phyloP scores from a whole-genome alignment of 2,888 invertebrate genomes.

The Petrophora chlorosata region DNA sequence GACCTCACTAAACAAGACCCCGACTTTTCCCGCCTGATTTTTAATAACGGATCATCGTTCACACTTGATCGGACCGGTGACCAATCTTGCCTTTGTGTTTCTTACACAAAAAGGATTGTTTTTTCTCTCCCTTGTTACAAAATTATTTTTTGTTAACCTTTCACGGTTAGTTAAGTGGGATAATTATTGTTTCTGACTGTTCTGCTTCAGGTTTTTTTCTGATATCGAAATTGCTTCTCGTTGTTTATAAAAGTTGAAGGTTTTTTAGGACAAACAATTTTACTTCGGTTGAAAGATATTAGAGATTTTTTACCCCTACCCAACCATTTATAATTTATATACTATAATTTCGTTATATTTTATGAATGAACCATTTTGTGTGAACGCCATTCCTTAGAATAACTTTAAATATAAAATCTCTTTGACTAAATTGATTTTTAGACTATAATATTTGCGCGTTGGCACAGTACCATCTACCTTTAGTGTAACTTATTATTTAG shows the following conservation, averaged over 20 bases:
- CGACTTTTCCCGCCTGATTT: conserved; percentile 70
- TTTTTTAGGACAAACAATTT: conserved; percentile 10
- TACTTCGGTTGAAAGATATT: conserved; percentile 1
- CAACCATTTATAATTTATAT: too few species aligned
- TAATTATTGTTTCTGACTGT: conserved; percentile 68
- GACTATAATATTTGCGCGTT: too few species aligned
- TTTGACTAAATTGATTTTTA: too few species aligned
- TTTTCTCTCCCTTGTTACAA: conserved; percentile 54
- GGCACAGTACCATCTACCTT: too few species aligned
- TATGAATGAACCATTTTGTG: too few species aligned
- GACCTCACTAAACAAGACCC: conserved; percentile 51
- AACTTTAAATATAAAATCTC: too few species aligned
- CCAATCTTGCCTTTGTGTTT: conserved; percentile 75
- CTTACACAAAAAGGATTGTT: conserved; percentile 69
- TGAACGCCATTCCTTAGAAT: too few species aligned
- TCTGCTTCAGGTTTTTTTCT: conserved; percentile 41
- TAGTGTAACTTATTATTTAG: too few species aligned
- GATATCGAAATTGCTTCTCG: conserved; percentile 34
- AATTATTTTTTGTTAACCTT: conserved; percentile 63
- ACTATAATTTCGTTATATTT: too few species aligned
- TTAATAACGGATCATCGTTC: conserved; percentile 76
- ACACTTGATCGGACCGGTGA: conserved; percentile 75
- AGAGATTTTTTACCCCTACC: too few species aligned
- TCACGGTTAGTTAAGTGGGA: conserved; percentile 75
- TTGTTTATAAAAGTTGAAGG: conserved; percentile 20